Evolutionary conservation across 1,140 invertebrate species (phyloP), one percentile per base, ranked within the genome.

Genomic region (Nasonia longicornis): DNA sequence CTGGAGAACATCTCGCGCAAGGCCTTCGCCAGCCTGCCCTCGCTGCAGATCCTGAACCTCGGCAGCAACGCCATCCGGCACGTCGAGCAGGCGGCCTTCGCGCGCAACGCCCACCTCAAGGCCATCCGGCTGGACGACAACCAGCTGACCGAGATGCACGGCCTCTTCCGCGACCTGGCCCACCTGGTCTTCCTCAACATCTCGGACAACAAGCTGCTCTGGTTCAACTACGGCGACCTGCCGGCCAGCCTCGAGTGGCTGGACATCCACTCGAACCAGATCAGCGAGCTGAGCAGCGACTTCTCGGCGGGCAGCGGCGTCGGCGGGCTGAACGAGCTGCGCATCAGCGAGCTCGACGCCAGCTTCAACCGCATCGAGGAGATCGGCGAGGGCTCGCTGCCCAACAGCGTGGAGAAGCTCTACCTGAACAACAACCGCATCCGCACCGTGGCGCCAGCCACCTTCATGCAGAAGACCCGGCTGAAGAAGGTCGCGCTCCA

Each of bases 201-300:
- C 80, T 97, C 96, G 35, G 96, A 97, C 90, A 98, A 98, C 91
- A 94, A 95, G 86, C 91, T 98, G 84, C 93, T 96, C 85, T 95
- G 95, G 94, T 98, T 98, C 91, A 97, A 98, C 90, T 98, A 97
- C 89, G 93, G 95, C 20, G 92, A 97, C 77, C 93, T 98, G 71
- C 97, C 97, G 0, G 88, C 91, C 69, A 94, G 94, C 82, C 91
- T 98, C 79, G 95, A 96, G 85, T 97, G 96, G 96, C 90, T 98
- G 66, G 97, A 98, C 90, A 92, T 98, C 85, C 96, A 97, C 89
- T 95, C 95, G 86, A 98, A 98, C 90, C 94, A 95, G 86, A 94
- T 98, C 82, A 93, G 93, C 86, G 94, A 96, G 86, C 91, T 98
- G 1, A 94, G 94, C 77, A 95, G 95, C 89, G 94, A 94, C 84